Percentiles rank a stretch among this genome's conserved stretches.
Evolutionary conservation across 2,113 vertebrate genomes (phyloP).

Genomic region (Bettongia penicillata): DNA sequence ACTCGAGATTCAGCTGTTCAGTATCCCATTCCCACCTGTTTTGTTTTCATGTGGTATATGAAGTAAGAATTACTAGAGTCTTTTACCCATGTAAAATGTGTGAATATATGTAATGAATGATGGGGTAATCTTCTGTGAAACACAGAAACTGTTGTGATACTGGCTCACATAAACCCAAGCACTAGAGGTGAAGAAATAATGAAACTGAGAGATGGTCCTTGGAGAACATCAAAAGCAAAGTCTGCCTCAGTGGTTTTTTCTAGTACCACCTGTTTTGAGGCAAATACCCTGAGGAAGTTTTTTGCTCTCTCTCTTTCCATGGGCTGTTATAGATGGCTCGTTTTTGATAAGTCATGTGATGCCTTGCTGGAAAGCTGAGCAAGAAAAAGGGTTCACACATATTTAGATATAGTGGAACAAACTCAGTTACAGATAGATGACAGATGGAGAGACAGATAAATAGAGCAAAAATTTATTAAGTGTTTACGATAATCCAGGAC

Average conservation of each 20-base stretch:
- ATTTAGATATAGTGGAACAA: neutral
- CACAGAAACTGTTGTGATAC: neutral
- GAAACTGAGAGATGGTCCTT: neutral
- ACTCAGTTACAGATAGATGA: neutral
- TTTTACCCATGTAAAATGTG: constrained; percentile 29
- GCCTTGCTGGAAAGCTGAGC: neutral
- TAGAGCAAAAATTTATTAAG: neutral
- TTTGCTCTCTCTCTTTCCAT: neutral
- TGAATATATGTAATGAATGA: neutral
- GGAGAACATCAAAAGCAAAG: neutral
- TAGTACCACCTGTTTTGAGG: neutral
- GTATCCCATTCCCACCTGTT: constrained; percentile 31
- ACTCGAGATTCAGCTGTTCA: constrained; percentile 71
- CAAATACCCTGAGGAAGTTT: neutral
- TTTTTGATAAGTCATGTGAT: neutral
- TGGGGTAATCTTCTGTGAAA: constrained; percentile 8
- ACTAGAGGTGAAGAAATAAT: neutral
- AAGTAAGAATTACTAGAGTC: neutral
- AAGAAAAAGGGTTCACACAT: neutral
- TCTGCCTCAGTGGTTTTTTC: neutral
- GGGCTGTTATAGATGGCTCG: neutral
- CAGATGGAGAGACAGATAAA: neutral
- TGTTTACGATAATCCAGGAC: neutral
- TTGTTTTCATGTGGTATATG: constrained; percentile 63
- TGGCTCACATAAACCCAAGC: neutral